Percentiles rank a stretch among this genome's conserved stretches.
phyloP scores from a whole-genome alignment of 1,140 invertebrate genomes.

The Drosophila pachea region DNA sequence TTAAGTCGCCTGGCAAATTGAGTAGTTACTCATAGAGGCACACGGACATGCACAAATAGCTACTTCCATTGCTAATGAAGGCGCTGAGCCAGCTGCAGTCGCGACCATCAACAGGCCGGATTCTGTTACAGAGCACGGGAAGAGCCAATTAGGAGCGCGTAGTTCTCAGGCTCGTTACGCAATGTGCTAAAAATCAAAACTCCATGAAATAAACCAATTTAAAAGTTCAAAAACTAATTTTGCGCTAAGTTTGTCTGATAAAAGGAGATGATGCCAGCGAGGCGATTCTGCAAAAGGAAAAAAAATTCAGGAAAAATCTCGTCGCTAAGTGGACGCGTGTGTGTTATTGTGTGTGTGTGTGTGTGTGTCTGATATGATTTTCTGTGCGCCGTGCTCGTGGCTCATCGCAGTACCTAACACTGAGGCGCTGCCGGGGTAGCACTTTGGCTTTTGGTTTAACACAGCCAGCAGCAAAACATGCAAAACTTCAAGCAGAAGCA shows the following conservation, averaged over 20 bases:
- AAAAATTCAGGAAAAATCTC: constrained; percentile 28
- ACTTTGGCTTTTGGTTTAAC: constrained; percentile 71
- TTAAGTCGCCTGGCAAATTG: constrained; percentile 70
- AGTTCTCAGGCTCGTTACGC: constrained; percentile 72
- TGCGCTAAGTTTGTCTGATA: constrained; percentile 78
- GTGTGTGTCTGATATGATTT: constrained; percentile 39
- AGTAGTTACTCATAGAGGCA: constrained; percentile 56
- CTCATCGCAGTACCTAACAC: constrained; percentile 10
- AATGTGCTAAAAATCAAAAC: constrained; percentile 78
- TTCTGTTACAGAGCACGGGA: constrained; percentile 46
- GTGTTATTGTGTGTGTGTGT: constrained; percentile 16
- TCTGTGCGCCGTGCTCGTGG: constrained; percentile 17
- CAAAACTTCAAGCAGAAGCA: constrained; percentile 54
- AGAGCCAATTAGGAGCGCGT: constrained; percentile 67
- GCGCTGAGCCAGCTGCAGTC: constrained; percentile 62
- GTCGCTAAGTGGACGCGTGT: constrained; percentile 24
- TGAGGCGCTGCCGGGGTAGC: constrained; percentile 51
- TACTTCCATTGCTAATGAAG: constrained; percentile 54
- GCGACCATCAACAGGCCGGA: background rate
- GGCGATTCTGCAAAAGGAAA: constrained; percentile 31
- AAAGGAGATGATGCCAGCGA: constrained; percentile 59
- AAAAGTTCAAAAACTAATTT: constrained; percentile 78
- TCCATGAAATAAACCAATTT: constrained; percentile 78
- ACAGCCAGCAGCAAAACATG: constrained; percentile 71
- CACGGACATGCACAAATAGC: constrained; percentile 17